These are phyloP conservation scores for Orientallactaga bullata DNA, from an alignment of 2,113 vertebrate species.

Conservation along the genomic window DNA sequence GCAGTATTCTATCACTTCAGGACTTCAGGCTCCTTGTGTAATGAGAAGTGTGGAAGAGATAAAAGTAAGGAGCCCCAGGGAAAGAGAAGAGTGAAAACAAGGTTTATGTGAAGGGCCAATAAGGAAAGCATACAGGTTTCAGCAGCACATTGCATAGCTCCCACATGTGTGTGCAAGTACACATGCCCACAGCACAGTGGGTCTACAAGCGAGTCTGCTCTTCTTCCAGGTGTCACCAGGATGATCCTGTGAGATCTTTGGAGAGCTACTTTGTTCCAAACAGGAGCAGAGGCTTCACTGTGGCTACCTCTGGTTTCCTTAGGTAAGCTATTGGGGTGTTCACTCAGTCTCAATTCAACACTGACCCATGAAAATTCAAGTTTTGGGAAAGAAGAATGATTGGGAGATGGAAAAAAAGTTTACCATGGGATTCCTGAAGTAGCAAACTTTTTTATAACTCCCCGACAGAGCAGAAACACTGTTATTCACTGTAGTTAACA, in stretches of 20 bases:
- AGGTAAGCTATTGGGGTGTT: background rate
- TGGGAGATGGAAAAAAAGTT: background rate
- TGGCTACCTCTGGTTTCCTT: background rate
- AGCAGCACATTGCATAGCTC: background rate
- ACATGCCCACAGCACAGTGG: background rate
- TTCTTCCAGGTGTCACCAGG: background rate
- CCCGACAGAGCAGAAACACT: background rate
- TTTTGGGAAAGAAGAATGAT: background rate
- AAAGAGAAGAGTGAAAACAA: background rate
- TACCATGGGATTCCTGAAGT: constrained; percentile 20
- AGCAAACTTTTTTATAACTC: constrained; percentile 10
- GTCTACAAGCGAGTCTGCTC: background rate
- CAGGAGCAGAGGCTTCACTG: background rate
- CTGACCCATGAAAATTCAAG: background rate
- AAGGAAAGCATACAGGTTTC: background rate
- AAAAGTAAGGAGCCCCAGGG: background rate
- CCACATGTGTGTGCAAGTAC: background rate
- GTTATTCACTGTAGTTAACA: constrained; percentile 29
- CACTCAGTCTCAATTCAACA: background rate
- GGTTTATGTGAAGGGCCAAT: background rate
- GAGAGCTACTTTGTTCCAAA: background rate
- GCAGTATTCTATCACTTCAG: background rate
- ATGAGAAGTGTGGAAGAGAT: background rate
- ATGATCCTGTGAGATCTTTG: background rate
- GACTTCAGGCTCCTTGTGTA: background rate